These are phyloP conservation scores for Lasioglossum morio DNA, from an alignment of 2,888 invertebrate genomes.

Conservation along the genomic window DNA sequence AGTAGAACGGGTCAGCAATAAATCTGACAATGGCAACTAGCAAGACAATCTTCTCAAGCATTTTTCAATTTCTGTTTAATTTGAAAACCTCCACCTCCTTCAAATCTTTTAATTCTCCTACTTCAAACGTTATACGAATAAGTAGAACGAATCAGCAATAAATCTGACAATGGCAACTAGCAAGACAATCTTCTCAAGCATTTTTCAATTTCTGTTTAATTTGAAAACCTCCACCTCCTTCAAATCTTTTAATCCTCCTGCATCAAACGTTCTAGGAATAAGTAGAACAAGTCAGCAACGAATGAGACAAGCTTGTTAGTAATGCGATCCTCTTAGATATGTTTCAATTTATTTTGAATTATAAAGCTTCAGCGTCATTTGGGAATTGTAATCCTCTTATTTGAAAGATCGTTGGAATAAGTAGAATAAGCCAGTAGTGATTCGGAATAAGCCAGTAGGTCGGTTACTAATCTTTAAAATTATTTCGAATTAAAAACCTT, in stretches of 20 bases:
- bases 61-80: neutral
- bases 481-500: neutral
- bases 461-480: neutral
- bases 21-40: neutral
- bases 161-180: neutral
- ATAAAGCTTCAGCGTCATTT: neutral
- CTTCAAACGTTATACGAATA: neutral
- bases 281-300: neutral
- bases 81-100: neutral
- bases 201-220: neutral
- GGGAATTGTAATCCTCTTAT: neutral
- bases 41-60: neutral
- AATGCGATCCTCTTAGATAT: neutral
- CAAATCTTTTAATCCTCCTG: neutral
- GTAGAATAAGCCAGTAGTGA: neutral
- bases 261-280: neutral
- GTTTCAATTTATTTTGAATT: neutral
- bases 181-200: neutral
- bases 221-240: neutral
- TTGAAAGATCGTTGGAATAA: neutral
- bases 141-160: neutral
- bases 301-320: neutral
- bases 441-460: neutral
- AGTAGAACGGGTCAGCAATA: neutral
- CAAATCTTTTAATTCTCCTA: neutral